Evolutionary conservation across 1,140 invertebrate genomes (phyloP).

Genomic region (Mya arenaria): DNA sequence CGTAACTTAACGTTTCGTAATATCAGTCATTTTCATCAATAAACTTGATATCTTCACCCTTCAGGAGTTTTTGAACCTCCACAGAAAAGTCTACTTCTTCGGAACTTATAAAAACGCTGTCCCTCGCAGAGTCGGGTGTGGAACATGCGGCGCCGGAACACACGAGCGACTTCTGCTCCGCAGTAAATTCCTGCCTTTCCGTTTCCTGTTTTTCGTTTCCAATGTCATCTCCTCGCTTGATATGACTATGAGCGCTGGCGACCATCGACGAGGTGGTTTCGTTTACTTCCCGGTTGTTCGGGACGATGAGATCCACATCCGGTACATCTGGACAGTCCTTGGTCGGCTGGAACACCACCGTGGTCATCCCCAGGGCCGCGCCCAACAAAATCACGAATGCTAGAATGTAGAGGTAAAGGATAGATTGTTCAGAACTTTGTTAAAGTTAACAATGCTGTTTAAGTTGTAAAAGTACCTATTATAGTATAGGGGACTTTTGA

Average conservation of each 20-base stretch:
- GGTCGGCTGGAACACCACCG: slow-evolving; percentile 47
- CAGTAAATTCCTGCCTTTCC: slow-evolving; percentile 38
- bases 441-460: no score
- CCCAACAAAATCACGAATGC: slow-evolving; percentile 49
- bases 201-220: slow-evolving; percentile 47
- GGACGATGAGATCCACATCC: slow-evolving; percentile 33
- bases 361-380: slow-evolving; percentile 50
- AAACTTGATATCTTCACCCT: slow-evolving; percentile 41
- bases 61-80: slow-evolving; percentile 46
- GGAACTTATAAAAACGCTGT: background rate
- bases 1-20: no score
- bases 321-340: slow-evolving; percentile 27
- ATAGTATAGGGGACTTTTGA: no score
- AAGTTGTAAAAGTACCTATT: no score
- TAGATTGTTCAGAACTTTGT: no score
- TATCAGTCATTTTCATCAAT: slow-evolving; percentile 54
- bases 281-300: slow-evolving; percentile 50
- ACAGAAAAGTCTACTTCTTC: slow-evolving; percentile 39
- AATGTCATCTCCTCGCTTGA: slow-evolving; percentile 5
- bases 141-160: slow-evolving; percentile 32
- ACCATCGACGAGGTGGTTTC: slow-evolving; percentile 41
- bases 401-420: no score
- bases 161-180: slow-evolving; percentile 15
- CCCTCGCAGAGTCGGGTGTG: no score
- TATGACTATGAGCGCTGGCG: slow-evolving; percentile 17